phyloP scores from a whole-genome alignment of 2,113 vertebrate genomes.

The Cryptotis parvus region DNA sequence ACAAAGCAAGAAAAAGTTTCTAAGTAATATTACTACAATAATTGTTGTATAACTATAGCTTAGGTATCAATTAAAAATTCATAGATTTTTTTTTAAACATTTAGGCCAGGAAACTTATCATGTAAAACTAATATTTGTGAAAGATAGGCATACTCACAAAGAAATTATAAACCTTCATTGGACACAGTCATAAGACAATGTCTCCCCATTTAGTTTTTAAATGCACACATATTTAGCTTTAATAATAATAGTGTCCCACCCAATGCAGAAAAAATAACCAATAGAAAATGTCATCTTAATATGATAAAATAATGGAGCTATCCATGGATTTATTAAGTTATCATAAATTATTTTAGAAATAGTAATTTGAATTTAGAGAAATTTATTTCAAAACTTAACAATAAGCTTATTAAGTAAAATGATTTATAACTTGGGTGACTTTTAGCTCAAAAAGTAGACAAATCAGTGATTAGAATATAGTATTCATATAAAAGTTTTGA shows the following conservation, averaged over 20 bases:
- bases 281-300: background rate
- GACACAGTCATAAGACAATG: background rate
- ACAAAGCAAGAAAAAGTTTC: too few relatives aligned
- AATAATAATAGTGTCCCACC: background rate
- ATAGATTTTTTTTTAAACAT: background rate
- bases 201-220: background rate
- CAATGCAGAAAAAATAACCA: background rate
- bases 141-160: background rate
- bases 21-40: background rate
- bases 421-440: background rate
- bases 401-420: background rate
- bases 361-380: background rate
- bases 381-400: background rate
- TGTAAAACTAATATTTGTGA: background rate
- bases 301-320: background rate
- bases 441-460: background rate
- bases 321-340: background rate
- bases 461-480: background rate
- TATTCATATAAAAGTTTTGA: background rate
- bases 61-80: background rate
- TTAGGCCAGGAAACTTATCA: background rate
- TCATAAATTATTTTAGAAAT: background rate
- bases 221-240: background rate
- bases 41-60: background rate
- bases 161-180: background rate